phyloP scores from a whole-genome alignment of 2,113 vertebrate genomes.

The Condylura cristata region DNA sequence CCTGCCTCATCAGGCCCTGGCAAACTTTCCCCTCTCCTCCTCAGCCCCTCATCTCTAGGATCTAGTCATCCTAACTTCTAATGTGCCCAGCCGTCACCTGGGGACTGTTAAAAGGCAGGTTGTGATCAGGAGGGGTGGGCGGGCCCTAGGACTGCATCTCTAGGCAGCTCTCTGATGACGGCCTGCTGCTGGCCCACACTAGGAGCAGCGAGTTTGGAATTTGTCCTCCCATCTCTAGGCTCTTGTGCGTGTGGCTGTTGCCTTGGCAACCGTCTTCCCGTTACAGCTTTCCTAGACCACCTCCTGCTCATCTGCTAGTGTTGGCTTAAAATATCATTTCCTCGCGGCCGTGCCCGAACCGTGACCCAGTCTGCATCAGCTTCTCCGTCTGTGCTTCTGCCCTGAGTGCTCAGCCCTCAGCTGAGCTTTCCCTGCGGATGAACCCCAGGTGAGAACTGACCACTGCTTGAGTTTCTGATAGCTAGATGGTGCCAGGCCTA shows the following conservation, averaged over 20 bases:
- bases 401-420: background rate
- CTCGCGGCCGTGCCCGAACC: background rate
- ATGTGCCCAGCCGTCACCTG: no score
- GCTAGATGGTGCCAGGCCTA: background rate
- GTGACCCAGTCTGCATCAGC: background rate
- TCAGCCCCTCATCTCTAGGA: no score
- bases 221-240: background rate
- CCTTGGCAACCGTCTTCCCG: background rate
- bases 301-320: background rate
- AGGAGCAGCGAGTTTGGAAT: background rate
- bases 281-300: background rate
- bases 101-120: background rate
- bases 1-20: background rate
- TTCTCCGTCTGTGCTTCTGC: background rate
- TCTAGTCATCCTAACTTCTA: background rate
- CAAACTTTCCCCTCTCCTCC: background rate
- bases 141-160: fast-evolving
- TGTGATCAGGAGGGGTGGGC: background rate
- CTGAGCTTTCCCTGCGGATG: background rate
- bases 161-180: background rate
- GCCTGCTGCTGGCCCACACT: background rate
- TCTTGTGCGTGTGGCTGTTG: background rate
- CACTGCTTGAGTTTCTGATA: background rate
- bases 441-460: background rate
- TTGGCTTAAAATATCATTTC: slow-evolving; percentile 36